A percentile compares a stretch with the other conserved stretches of the same genome.
Evolutionary conservation across 2,113 vertebrate genomes (phyloP).

Genomic region (Leptodactylus fuscus): DNA sequence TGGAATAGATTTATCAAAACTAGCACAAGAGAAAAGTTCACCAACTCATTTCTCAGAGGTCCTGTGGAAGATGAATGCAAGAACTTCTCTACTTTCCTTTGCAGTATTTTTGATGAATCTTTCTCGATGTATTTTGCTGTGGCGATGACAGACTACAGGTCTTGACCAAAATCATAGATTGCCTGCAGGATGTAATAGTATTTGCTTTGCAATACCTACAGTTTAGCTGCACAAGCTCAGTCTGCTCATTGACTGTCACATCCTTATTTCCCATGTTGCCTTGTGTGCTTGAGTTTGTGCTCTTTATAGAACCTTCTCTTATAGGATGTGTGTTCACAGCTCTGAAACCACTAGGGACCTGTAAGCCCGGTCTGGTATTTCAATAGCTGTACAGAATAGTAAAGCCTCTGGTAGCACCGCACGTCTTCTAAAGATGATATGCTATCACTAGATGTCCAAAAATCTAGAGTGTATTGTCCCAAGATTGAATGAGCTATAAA

Average conservation of each 20-base stretch:
- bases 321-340: not conserved
- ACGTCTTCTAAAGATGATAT: too few relatives aligned
- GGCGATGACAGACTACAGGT: not conserved
- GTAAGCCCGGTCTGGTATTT: not conserved
- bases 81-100: not conserved
- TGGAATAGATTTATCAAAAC: too few relatives aligned
- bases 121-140: not conserved
- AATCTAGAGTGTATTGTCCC: too few relatives aligned
- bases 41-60: not conserved
- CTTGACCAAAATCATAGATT: not conserved
- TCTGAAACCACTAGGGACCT: not conserved
- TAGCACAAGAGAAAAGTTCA: too few relatives aligned
- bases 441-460: too few relatives aligned
- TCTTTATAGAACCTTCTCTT: not conserved
- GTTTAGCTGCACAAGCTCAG: not conserved
- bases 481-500: too few relatives aligned
- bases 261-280: too few relatives aligned
- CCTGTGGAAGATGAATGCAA: not conserved
- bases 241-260: not conserved
- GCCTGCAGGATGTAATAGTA: not conserved
- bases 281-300: not conserved
- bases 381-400: too few relatives aligned
- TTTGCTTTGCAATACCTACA: not conserved
- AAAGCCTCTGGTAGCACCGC: too few relatives aligned
- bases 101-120: not conserved